phyloP scores from a whole-genome alignment of 2,888 invertebrate species.

The Schizaphis graminum region DNA sequence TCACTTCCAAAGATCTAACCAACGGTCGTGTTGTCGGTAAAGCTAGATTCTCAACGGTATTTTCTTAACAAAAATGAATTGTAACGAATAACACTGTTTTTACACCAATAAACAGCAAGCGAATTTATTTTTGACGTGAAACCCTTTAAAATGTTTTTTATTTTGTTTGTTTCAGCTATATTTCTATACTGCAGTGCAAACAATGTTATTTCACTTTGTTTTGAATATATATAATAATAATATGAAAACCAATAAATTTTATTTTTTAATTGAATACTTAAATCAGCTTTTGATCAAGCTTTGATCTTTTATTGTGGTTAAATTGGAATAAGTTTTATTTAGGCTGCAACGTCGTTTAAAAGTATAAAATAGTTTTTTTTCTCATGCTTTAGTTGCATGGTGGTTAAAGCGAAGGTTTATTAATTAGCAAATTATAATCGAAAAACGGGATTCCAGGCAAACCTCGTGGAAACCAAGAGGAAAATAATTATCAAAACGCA shows the following conservation, averaged over 20 bases:
- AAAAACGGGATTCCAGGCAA: conserved; percentile 16
- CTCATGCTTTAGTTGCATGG: neutral
- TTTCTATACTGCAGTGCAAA: neutral
- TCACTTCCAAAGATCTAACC: neutral
- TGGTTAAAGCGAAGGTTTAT: neutral
- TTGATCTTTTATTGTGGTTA: conserved; percentile 25
- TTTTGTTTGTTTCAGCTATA: conserved; percentile 26
- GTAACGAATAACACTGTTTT: neutral
- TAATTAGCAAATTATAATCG: neutral
- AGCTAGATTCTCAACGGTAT: neutral
- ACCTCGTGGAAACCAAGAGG: neutral
- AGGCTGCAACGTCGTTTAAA: neutral
- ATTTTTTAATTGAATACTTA: neutral
- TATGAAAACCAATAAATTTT: conserved; percentile 23
- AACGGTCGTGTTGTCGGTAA: neutral
- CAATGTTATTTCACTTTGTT: neutral
- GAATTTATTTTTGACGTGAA: neutral
- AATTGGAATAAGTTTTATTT: conserved; percentile 36
- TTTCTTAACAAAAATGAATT: neutral
- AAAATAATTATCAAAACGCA: neutral
- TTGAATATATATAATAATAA: neutral
- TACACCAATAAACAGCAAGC: neutral
- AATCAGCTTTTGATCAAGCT: neutral
- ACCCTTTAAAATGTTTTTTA: neutral
- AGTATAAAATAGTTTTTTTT: conserved; percentile 29